Evolutionary conservation across 2,888 invertebrate species (phyloP).

Genomic region (Argynnis bischoffii): DNA sequence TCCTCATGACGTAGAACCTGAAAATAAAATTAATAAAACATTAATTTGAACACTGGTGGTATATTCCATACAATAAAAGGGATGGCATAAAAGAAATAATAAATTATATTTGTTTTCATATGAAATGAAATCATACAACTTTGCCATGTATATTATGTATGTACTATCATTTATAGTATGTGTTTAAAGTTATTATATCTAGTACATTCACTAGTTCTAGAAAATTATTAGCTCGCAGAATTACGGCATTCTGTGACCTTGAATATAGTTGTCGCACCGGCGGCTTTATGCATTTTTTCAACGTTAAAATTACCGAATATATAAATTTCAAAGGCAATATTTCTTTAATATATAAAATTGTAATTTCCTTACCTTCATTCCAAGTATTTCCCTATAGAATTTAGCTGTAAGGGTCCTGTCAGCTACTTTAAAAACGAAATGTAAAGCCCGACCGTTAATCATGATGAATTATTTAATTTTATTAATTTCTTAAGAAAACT

Average conservation of each 20-base stretch:
- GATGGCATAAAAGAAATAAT: no score
- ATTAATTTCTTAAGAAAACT: neutral
- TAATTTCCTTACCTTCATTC: slow-evolving; percentile 91
- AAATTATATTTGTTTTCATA: no score
- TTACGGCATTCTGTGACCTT: slow-evolving; percentile 28
- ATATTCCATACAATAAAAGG: no score
- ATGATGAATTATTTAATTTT: slow-evolving; percentile 52
- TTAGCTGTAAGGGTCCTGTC: slow-evolving; percentile 92
- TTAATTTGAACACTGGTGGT: no score
- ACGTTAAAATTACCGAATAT: neutral
- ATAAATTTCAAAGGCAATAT: neutral
- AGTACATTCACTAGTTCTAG: slow-evolving; percentile 2
- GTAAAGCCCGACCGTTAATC: slow-evolving; percentile 91
- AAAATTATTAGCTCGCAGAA: slow-evolving; percentile 6
- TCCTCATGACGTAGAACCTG: slow-evolving; percentile 98
- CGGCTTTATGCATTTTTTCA: neutral
- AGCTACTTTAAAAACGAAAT: slow-evolving; percentile 98
- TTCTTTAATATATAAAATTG: neutral
- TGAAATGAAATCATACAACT: no score
- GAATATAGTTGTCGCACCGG: slow-evolving; percentile 3
- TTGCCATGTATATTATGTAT: no score
- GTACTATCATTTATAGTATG: no score
- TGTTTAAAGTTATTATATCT: neutral
- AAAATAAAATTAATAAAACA: slow-evolving; percentile 11
- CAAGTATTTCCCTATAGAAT: slow-evolving; percentile 94